phyloP scores from a whole-genome alignment of 2,113 vertebrate genomes.

The Pterocles gutturalis region DNA sequence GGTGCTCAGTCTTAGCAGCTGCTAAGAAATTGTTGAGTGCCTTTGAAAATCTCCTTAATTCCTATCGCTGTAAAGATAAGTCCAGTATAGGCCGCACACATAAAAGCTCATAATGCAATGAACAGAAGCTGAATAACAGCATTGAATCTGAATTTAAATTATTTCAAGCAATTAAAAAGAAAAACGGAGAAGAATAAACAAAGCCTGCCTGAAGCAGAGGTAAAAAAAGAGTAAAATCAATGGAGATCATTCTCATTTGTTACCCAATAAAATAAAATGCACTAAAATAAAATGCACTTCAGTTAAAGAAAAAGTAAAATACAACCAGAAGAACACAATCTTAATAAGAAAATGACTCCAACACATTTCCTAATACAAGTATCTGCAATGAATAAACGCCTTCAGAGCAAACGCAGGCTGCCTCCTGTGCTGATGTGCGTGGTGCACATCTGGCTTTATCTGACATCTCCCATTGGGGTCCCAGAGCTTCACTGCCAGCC shows the following conservation, averaged over 20 bases:
- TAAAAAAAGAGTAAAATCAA: not conserved
- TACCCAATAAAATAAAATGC: not conserved
- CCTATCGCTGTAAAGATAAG: not conserved
- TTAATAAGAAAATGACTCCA: not conserved
- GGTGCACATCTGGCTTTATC: not conserved
- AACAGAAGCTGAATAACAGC: not conserved
- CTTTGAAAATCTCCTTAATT: slow-evolving; percentile 8
- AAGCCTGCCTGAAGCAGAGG: not conserved
- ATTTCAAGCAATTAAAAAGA: not conserved
- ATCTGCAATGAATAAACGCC: not conserved
- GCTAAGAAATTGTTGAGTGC: not conserved
- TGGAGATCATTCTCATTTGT: not conserved
- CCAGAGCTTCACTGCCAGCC: not conserved
- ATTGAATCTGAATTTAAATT: not conserved
- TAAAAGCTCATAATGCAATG: not conserved
- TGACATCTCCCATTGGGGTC: not conserved
- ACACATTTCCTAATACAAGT: not conserved
- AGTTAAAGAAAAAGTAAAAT: not conserved
- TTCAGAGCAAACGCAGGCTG: not conserved
- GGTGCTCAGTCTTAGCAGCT: not conserved
- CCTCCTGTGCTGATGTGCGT: not conserved
- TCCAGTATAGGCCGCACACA: not conserved
- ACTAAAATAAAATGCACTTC: not conserved
- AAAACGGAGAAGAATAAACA: not conserved
- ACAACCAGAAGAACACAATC: not conserved